Percentiles rank a stretch among this genome's conserved stretches.
phyloP scores from a whole-genome alignment of 2,888 invertebrate species.

The Erebia aethiops region DNA sequence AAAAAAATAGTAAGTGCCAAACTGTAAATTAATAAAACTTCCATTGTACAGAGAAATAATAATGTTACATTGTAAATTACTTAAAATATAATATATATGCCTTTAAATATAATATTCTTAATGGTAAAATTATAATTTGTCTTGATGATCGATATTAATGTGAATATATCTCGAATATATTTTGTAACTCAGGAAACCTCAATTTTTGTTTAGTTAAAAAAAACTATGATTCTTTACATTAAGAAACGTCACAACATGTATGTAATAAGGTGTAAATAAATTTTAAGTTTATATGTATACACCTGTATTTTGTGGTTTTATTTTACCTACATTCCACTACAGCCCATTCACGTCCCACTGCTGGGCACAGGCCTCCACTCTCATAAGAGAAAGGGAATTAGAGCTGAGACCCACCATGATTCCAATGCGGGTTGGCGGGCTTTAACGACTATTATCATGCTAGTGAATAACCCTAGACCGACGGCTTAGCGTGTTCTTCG shows the following conservation, averaged over 20 bases:
- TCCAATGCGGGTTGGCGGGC: too few relatives aligned
- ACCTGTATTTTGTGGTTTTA: slow-evolving; percentile 69
- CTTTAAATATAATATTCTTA: background rate
- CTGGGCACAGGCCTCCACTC: too few relatives aligned
- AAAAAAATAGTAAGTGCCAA: slow-evolving; percentile 57
- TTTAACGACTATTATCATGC: too few relatives aligned
- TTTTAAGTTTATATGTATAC: slow-evolving; percentile 80
- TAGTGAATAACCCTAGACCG: too few relatives aligned
- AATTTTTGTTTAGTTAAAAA: slow-evolving; percentile 47
- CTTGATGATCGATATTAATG: slow-evolving; percentile 16
- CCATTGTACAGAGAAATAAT: slow-evolving; percentile 9
- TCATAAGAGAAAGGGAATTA: too few relatives aligned
- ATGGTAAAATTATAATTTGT: slow-evolving; percentile 16
- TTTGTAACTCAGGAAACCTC: slow-evolving; percentile 47
- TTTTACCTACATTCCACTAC: background rate
- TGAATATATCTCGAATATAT: slow-evolving; percentile 40
- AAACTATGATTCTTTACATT: slow-evolving; percentile 57
- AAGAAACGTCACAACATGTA: slow-evolving; percentile 77
- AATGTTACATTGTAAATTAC: background rate
- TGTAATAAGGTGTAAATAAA: slow-evolving; percentile 80
- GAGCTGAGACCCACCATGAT: too few relatives aligned
- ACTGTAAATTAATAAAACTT: slow-evolving; percentile 52
- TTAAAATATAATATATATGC: background rate
- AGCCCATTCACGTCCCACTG: too few relatives aligned
- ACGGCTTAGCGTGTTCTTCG: too few relatives aligned